A percentile compares a stretch with the other conserved stretches of the same genome.
Evolutionary conservation across 37 sponge, comb jelly and placozoan genomes (phyloP).

Genomic region (Oopsacas minuta): DNA sequence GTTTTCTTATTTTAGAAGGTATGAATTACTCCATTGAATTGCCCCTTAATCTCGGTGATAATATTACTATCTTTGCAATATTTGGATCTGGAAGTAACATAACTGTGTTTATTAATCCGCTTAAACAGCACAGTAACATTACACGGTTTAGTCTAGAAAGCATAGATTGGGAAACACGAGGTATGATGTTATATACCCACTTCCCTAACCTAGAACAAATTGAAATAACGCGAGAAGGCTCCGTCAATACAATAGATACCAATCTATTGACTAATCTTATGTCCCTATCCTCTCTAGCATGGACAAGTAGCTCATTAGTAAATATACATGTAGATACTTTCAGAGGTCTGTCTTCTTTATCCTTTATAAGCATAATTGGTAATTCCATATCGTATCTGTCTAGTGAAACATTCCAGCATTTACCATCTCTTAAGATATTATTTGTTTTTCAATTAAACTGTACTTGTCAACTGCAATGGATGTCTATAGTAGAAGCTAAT

Average conservation of each 20-base stretch:
- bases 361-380: not conserved
- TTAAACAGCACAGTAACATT: not conserved
- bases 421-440: not conserved
- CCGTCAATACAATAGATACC: not conserved
- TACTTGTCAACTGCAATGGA: constrained; percentile 11
- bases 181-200: not conserved
- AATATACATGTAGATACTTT: not conserved
- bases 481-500: not conserved
- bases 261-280: not conserved
- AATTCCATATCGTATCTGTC: not conserved
- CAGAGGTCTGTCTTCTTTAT: not conserved
- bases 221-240: not conserved
- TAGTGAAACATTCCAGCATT: not conserved
- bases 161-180: not conserved
- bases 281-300: not conserved
- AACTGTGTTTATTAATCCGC: not conserved
- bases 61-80: not conserved
- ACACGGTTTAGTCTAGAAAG: not conserved
- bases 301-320: not conserved
- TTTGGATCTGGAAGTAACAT: not conserved
- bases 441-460: not conserved
- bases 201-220: not conserved
- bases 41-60: not conserved
- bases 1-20: not conserved
- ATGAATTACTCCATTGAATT: not conserved